Percentiles rank a stretch among this genome's conserved stretches.
phyloP scores from a whole-genome alignment of 1,140 invertebrate genomes.

The Rhopalosiphum maidis region DNA sequence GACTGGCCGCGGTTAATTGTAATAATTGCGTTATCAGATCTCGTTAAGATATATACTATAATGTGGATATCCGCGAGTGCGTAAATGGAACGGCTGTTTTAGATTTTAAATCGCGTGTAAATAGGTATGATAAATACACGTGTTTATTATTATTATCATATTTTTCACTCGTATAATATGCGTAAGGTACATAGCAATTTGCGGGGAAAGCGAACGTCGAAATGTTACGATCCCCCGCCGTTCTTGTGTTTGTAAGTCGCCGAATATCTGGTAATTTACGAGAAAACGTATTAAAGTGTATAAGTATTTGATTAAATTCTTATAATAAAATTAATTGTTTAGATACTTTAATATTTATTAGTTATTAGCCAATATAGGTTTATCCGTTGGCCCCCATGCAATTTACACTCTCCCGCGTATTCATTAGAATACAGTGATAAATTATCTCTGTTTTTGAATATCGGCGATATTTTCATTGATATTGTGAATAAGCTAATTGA shows the following conservation, averaged over 20 bases:
- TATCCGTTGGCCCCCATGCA: too few species aligned
- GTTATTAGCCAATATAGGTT: too few species aligned
- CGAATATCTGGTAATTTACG: background rate
- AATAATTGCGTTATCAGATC: conserved; percentile 39
- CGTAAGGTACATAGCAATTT: background rate
- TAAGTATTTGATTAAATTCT: background rate
- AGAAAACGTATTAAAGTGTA: background rate
- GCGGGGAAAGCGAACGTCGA: background rate
- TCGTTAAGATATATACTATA: conserved; percentile 1
- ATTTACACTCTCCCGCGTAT: too few species aligned
- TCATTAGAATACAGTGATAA: too few species aligned
- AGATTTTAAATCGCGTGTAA: conserved; percentile 31
- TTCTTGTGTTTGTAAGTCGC: background rate
- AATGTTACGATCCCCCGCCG: background rate
- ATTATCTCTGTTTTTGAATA: background rate
- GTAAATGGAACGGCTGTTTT: background rate
- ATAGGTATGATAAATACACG: background rate
- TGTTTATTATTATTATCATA: background rate
- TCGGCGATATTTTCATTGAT: background rate
- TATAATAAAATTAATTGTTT: background rate
- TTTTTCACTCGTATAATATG: background rate
- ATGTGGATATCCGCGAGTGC: background rate
- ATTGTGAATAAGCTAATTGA: background rate
- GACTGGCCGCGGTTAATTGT: background rate
- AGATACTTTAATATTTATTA: background rate